Conservation (phyloP, 2,888 invertebrate genomes). For the Eulithis testata region DNA sequence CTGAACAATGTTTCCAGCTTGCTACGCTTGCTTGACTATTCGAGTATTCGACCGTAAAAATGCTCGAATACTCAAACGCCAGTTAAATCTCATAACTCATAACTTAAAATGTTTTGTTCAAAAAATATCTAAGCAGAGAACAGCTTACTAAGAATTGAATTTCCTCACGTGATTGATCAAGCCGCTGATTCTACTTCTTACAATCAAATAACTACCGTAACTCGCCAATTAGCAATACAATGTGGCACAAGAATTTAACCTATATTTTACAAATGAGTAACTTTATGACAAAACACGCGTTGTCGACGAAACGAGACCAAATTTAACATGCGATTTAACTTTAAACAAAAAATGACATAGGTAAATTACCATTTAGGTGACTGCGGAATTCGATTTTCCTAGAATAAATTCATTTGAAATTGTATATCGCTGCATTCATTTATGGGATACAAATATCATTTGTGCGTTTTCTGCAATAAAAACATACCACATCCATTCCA, state of each 20-base stretch:
- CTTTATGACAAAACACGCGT: conserved; percentile 33
- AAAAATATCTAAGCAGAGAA: conserved; percentile 12
- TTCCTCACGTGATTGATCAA: conserved; percentile 20
- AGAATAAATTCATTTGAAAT: conserved; percentile 16
- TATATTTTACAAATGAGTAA: conserved; percentile 44
- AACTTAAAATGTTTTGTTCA: neutral
- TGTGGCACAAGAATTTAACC: conserved; percentile 32
- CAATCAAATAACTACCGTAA: conserved; percentile 11
- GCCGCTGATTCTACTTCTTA: conserved; percentile 11
- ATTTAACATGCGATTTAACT: conserved; percentile 30
- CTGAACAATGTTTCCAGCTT: neutral
- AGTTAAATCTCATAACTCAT: no score
- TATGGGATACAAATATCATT: neutral
- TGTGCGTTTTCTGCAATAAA: neutral
- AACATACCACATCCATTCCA: conserved; percentile 24
- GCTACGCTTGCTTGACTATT: neutral
- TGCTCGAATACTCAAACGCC: no score
- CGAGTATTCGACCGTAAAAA: no score
- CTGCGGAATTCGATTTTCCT: conserved; percentile 5
- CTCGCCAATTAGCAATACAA: conserved; percentile 27
- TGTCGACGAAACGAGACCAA: conserved; percentile 22
- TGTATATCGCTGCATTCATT: conserved; percentile 12
- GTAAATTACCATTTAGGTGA: conserved; percentile 19
- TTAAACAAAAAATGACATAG: conserved; percentile 25
- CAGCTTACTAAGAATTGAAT: conserved; percentile 8